Percentiles rank a stretch among this genome's conserved stretches.
These are phyloP conservation scores for Apeltes quadracus DNA, from an alignment of 2,113 vertebrate species.

Conservation along the genomic window DNA sequence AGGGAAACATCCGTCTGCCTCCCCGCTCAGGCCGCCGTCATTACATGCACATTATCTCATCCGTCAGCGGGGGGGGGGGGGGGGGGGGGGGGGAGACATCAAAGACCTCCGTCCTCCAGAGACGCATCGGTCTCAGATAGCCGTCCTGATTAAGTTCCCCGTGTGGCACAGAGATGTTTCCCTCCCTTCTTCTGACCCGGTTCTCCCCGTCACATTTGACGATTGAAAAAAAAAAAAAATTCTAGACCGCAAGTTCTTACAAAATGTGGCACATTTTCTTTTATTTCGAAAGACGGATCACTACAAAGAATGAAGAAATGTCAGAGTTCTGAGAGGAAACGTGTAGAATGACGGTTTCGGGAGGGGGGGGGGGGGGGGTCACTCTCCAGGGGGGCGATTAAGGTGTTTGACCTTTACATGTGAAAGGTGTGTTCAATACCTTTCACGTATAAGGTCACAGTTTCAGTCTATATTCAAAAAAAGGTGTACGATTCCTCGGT, in stretches of 20 bases:
- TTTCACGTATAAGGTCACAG: conserved; percentile 40
- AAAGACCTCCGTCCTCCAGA: conserved; percentile 52
- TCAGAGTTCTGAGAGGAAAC: conserved; percentile 33
- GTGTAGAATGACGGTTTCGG: conserved; percentile 16
- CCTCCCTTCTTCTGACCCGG: conserved; percentile 13
- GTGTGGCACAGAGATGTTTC: conserved; percentile 41
- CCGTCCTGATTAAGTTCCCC: conserved; percentile 54
- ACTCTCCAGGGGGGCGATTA: conserved; percentile 18
- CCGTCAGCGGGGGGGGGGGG: conserved; percentile 35
- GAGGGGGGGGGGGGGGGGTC: conserved; percentile 8
- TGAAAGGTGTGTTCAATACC: conserved; percentile 21
- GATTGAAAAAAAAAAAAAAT: conserved; percentile 2
- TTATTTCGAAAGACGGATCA: conserved; percentile 5
- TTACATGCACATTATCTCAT: conserved; percentile 48
- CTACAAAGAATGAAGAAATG: conserved; percentile 31
- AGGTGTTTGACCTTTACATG: conserved; percentile 39
- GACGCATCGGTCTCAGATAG: conserved; percentile 38
- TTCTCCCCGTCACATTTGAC: conserved; percentile 36
- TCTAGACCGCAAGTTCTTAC: conserved; percentile 16
- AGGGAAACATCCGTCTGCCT: conserved; percentile 47
- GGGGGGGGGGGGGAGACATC: no score
- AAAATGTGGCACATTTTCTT: neutral
- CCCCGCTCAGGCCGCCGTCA: conserved; percentile 27
- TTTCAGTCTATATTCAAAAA: neutral
- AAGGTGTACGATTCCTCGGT: neutral